These are phyloP conservation scores for Anoplius nigerrimus DNA, from an alignment of 2,888 invertebrate genomes.

Conservation along the genomic window DNA sequence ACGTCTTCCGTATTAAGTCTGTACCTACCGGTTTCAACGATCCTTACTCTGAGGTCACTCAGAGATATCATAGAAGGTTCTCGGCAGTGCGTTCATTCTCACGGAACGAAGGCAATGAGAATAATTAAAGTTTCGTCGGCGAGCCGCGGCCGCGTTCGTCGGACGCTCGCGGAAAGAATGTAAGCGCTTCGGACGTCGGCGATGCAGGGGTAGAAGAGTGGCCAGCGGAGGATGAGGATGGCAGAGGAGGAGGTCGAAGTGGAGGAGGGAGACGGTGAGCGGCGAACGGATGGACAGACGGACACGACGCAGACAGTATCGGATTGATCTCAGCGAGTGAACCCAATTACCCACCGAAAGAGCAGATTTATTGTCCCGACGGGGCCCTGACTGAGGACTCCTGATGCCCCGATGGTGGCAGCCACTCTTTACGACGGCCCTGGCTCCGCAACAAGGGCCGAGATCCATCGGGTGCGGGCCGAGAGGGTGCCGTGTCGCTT, in stretches of 20 bases:
- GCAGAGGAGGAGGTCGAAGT: slow-evolving; percentile 27
- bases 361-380: slow-evolving; percentile 73
- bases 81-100: too few relatives aligned
- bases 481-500: slow-evolving; percentile 67
- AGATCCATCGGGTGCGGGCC: slow-evolving; percentile 43
- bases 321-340: slow-evolving; percentile 74
- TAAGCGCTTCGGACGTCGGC: too few relatives aligned
- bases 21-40: background rate
- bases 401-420: slow-evolving; percentile 68
- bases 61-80: too few relatives aligned
- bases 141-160: too few relatives aligned
- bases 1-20: background rate
- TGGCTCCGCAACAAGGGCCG: slow-evolving; percentile 49
- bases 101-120: too few relatives aligned
- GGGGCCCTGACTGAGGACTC: slow-evolving; percentile 65
- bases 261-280: slow-evolving; percentile 38
- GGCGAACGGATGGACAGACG: slow-evolving; percentile 67
- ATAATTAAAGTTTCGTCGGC: too few relatives aligned
- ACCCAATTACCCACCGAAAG: slow-evolving; percentile 74
- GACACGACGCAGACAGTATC: slow-evolving; percentile 74
- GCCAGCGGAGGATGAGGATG: slow-evolving; percentile 7
- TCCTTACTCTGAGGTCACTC: too few relatives aligned
- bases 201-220: background rate
- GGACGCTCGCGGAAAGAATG: too few relatives aligned
- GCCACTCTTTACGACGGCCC: slow-evolving; percentile 64